phyloP scores from a whole-genome alignment of 2,797 vertebrate genomes.

The Ctenopoma kingsleyae region DNA sequence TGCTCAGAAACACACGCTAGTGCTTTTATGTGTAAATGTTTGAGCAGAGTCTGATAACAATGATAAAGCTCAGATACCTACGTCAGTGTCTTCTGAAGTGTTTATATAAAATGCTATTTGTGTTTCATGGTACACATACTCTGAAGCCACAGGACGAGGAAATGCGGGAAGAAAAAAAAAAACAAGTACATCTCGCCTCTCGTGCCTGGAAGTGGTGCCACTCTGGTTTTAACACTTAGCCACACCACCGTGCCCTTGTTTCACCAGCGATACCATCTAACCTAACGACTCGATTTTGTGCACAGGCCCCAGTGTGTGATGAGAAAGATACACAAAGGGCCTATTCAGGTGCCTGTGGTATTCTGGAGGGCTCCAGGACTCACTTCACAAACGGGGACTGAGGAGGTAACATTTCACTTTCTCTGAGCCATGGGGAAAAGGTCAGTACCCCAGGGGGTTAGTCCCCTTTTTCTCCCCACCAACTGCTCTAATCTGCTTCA shows the following conservation, averaged over 20 bases:
- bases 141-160: not conserved
- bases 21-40: conserved; percentile 2
- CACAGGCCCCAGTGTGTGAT: conserved; percentile 62
- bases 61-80: not conserved
- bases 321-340: conserved; percentile 79
- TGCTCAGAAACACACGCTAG: not conserved
- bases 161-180: not conserved
- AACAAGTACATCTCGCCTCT: conserved; percentile 6
- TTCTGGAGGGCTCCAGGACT: conserved; percentile 52
- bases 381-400: conserved; percentile 40
- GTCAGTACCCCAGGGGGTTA: conserved; percentile 55
- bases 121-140: not conserved
- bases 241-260: conserved; percentile 65
- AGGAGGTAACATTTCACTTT: conserved; percentile 75
- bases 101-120: not conserved
- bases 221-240: conserved; percentile 53
- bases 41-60: fast-evolving
- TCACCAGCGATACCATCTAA: conserved; percentile 74
- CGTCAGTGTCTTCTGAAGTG: not conserved
- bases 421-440: conserved; percentile 65
- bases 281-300: conserved; percentile 58
- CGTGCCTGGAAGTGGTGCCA: conserved; percentile 47
- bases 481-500: conserved; percentile 2
- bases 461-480: conserved; percentile 21
- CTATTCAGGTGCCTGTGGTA: conserved; percentile 69